Evolutionary conservation across 2,797 vertebrate species (phyloP).

Genomic region (Sphaeramia orbicularis): DNA sequence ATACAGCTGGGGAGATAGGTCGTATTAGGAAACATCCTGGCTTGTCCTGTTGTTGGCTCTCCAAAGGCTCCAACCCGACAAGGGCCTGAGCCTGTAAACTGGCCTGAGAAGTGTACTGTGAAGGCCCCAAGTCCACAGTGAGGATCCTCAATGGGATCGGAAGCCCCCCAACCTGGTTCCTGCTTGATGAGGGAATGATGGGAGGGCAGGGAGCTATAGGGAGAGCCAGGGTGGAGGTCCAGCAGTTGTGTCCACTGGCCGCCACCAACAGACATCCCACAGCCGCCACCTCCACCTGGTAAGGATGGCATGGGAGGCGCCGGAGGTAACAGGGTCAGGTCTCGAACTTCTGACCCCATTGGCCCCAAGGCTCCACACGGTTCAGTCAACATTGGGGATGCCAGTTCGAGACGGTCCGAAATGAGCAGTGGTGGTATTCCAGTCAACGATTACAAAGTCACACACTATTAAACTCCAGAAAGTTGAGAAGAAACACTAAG

Average conservation of each 20-base stretch:
- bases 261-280: constrained; percentile 89
- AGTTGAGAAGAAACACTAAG: constrained; percentile 18
- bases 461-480: constrained; percentile 20
- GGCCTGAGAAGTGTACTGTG: constrained; percentile 96
- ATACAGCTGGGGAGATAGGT: constrained; percentile 92
- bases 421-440: constrained; percentile 48
- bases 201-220: constrained; percentile 90
- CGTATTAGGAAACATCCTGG: constrained; percentile 91
- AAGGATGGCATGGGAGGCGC: constrained; percentile 89
- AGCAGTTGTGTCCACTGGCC: constrained; percentile 94
- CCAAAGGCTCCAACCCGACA: constrained; percentile 93
- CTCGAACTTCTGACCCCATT: constrained; percentile 93
- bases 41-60: constrained; percentile 87
- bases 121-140: constrained; percentile 95
- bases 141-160: constrained; percentile 91
- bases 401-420: constrained; percentile 37
- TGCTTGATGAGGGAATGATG: constrained; percentile 97
- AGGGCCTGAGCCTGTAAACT: constrained; percentile 93
- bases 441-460: constrained; percentile 35
- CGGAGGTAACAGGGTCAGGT: constrained; percentile 89
- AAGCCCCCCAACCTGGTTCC: constrained; percentile 92
- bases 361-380: constrained; percentile 83
- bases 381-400: constrained; percentile 80
- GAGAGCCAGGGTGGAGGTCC: constrained; percentile 89
- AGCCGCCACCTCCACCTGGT: constrained; percentile 84